phyloP scores from a whole-genome alignment of 1,140 invertebrate species.

The Chrysopa pallens region DNA sequence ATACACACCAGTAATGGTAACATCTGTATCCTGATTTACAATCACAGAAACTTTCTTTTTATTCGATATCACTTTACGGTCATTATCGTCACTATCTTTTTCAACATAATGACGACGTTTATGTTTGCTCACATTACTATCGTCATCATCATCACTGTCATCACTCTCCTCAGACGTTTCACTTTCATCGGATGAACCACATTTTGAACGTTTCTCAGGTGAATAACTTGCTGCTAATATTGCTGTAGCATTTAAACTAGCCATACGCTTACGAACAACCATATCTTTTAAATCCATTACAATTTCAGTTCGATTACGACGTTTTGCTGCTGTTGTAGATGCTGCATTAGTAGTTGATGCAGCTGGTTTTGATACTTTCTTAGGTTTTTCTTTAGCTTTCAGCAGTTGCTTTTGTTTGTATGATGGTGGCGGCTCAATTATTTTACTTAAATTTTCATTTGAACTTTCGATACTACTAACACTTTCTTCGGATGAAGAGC shows the following conservation, averaged over 20 bases:
- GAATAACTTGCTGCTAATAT: slow-evolving; percentile 80
- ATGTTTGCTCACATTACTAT: slow-evolving; percentile 13
- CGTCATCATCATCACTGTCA: slow-evolving; percentile 28
- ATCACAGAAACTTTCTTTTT: slow-evolving; percentile 46
- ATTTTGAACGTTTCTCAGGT: slow-evolving; percentile 44
- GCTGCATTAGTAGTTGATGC: slow-evolving; percentile 5
- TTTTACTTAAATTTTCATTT: not conserved
- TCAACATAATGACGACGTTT: slow-evolving; percentile 23
- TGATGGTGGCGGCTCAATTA: slow-evolving; percentile 3
- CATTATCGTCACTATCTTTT: slow-evolving; percentile 24
- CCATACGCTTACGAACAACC: slow-evolving; percentile 80
- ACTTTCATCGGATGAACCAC: slow-evolving; percentile 31
- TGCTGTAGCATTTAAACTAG: slow-evolving; percentile 79
- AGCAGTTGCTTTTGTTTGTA: slow-evolving; percentile 2
- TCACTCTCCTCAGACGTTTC: slow-evolving; percentile 28
- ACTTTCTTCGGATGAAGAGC: slow-evolving; percentile 31
- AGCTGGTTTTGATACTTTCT: slow-evolving; percentile 24
- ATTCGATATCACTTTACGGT: slow-evolving; percentile 33
- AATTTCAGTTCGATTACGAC: slow-evolving; percentile 34
- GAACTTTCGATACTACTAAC: slow-evolving; percentile 11
- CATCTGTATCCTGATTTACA: slow-evolving; percentile 66
- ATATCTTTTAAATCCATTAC: slow-evolving; percentile 74
- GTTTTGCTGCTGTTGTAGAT: slow-evolving; percentile 10
- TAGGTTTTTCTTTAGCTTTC: slow-evolving; percentile 8
- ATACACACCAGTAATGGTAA: slow-evolving; percentile 69